Evolutionary conservation across 2,113 vertebrate species (phyloP), one percentile per base, ranked within the genome.

Genomic region (Cacatua alba): DNA sequence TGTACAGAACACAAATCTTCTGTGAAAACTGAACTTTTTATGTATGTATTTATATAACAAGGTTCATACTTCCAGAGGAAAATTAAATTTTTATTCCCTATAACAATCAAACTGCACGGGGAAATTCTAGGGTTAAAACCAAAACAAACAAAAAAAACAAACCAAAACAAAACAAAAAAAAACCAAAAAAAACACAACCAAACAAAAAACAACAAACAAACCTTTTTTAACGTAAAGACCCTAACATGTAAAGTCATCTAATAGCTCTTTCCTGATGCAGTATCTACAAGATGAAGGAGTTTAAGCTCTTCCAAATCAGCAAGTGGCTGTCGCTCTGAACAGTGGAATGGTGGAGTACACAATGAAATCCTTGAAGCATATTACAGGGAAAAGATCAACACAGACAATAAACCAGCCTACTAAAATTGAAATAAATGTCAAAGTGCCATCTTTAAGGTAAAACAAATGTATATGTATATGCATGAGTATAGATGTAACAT

Each of bases 401-500:
- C 8, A 63, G 70, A 39, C 57, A 85, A 65, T 53, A 91, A 91
- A 6, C 18, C 43, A 77, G 46, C 21, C 10, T 82, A 19, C 37
- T 64, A 82, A 92, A 96, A 81, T 31, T 43, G 68, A 95, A 96
- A 87, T 65, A 87, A 86, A 95, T 75, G 70, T 51, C 78, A 41
- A 37, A 63, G 62, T 83, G 71, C 46, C 60, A 78, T 21, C 33
- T 89, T 76, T 59, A 48, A 52, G 43, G 24, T 65, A 91, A 91
- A 64, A 25, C 15, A 82, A 96, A 13, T 20, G 48, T n/a, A 33
- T 16, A 90, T 68, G 53, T 46, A 75, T 86, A 80, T 86, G 43
- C 44, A 92, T 85, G 28, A 93, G 41, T 53, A 52, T 49, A 80
- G 85, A 82, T 52, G n/a, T 23, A 68, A 79, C 46, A 69, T 78